A percentile compares a stretch with the other conserved stretches of the same genome.
phyloP scores from a whole-genome alignment of 1,140 invertebrate genomes.

The Drosophila subobscura region DNA sequence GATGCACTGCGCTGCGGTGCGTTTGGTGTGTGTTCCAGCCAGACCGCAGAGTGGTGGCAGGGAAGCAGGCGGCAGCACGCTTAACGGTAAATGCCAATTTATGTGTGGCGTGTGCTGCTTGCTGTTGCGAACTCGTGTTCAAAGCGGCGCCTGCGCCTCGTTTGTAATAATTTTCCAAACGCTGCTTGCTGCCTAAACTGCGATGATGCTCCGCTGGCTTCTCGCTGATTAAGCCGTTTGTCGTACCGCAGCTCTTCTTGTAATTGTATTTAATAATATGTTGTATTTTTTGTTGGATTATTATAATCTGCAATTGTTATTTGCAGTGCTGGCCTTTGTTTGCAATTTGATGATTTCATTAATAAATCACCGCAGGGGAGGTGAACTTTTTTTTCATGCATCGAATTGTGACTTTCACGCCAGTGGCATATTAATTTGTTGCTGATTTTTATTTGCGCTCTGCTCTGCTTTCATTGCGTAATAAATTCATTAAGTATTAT shows the following conservation, averaged over 20 bases:
- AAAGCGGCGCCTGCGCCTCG: conserved; percentile 73
- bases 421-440: conserved; percentile 67
- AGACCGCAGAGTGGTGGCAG: conserved; percentile 16
- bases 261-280: conserved; percentile 42
- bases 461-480: conserved; percentile 67
- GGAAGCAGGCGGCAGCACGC: conserved; percentile 27
- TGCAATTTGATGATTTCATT: conserved; percentile 69
- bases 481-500: conserved; percentile 79
- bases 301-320: conserved; percentile 36
- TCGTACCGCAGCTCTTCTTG: conserved; percentile 18
- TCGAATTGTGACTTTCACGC: conserved; percentile 71
- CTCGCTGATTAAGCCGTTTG: conserved; percentile 56
- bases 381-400: conserved; percentile 39
- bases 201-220: conserved; percentile 25
- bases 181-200: conserved; percentile 13
- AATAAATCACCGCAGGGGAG: conserved; percentile 55
- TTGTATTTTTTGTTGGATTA: conserved; percentile 23
- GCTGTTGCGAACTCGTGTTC: conserved; percentile 72
- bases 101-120: conserved; percentile 42
- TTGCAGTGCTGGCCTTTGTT: conserved; percentile 24
- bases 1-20: background rate
- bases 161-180: conserved; percentile 31
- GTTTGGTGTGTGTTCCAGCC: conserved; percentile 1
- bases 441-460: background rate
- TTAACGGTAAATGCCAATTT: conserved; percentile 61